Conservation (phyloP, 2,797 vertebrate genomes). For the Alauda arvensis region DNA sequence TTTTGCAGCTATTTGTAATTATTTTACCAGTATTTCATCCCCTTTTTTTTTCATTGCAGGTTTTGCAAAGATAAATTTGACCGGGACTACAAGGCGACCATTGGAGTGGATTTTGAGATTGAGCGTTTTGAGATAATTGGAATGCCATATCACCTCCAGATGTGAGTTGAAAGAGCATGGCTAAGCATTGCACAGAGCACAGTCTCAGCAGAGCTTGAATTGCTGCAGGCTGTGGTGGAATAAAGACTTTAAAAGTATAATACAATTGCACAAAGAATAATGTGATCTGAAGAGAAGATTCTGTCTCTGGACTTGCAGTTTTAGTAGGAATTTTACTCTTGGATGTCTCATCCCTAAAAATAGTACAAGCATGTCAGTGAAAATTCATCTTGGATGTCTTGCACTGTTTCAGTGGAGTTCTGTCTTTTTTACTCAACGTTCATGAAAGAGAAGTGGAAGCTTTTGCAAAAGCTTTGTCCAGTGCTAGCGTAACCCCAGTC, state of each 20-base stretch:
- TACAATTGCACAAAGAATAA: neutral
- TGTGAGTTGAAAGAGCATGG: conserved; percentile 73
- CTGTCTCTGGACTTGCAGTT: neutral
- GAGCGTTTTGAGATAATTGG: conserved; percentile 88
- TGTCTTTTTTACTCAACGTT: neutral
- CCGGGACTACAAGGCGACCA: conserved; percentile 90
- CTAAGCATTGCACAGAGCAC: neutral
- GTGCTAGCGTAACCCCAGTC: neutral
- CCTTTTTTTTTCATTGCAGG: conserved; percentile 52
- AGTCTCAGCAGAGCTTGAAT: neutral
- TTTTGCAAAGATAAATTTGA: conserved; percentile 91
- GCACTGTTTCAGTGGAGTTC: neutral
- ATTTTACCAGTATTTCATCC: neutral
- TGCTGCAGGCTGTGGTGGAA: neutral
- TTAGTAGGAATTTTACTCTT: neutral
- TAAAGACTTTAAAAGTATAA: neutral
- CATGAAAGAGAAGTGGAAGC: neutral
- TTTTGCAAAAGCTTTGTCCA: neutral
- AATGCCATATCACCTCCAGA: conserved; percentile 85
- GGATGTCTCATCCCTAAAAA: neutral
- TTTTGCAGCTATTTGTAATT: neutral
- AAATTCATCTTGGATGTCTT: neutral
- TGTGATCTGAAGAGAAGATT: neutral
- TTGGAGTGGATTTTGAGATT: conserved; percentile 92
- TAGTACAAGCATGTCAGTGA: neutral